Base-by-base conservation (phyloP, 2,888 invertebrate species). In the Orthosia gothica region DNA sequence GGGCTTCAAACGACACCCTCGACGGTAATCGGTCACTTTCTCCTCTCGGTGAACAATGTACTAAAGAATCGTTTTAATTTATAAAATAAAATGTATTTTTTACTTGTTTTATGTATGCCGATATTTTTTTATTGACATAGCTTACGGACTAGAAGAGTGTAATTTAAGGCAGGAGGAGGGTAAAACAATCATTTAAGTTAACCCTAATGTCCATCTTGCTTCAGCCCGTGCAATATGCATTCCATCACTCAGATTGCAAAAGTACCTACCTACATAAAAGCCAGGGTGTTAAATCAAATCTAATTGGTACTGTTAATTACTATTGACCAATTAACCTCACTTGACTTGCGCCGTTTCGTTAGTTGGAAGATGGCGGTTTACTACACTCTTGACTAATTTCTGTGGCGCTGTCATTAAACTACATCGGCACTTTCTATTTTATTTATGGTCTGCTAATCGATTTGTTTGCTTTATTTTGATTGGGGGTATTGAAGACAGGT, bases 301-400 rank as follows among this genome's bases (percentile, higher is more conserved):
- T 64, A 59, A 58, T 57, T 67, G 64, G 59, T 62, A 40, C 55
- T 52, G 63, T 69, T 81, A 82, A 81, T 81, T 82, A 81, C 69
- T 67, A 67, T 75, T 85, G 75, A 88, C 87, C 82, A 82, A 79
- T 82, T 83, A 89, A 83, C 84, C 86, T 76, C 71, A 76, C 79
- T 77, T 86, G 86, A 71, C 84, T 81, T 82, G 81, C 81, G 75
- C 76, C 65, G 76, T 76, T 50, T 58, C 23, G 61, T 65, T 80
- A 54, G 63, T 66, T 49, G 57, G 49, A 59, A 58, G 50, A 77
- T 50, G 52, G 5, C 13, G 32, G 52, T 81, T 82, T 77, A 81
- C 62, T 54, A 50, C 20, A 18, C 16, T 52, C 57, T 57, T 45
- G 26, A 67, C 52, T 47, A 65, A 77, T 80, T 65, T 76, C 81